phyloP scores from a whole-genome alignment of 2,113 vertebrate species.

The Rhabdornis inornatus region DNA sequence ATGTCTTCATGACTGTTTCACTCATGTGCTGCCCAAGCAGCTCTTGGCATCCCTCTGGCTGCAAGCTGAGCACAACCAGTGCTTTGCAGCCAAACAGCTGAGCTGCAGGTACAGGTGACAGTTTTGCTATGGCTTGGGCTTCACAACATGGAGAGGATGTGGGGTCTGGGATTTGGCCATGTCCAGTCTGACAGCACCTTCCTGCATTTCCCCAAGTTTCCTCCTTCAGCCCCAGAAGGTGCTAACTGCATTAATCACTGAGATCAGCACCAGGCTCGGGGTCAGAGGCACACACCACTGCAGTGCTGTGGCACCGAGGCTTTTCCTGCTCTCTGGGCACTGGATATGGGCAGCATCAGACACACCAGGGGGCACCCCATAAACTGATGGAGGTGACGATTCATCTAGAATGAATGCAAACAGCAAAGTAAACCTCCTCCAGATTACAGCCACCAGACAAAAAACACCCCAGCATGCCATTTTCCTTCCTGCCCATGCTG shows the following conservation, averaged over 20 bases:
- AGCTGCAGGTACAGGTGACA: accelerated
- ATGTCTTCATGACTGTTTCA: not conserved
- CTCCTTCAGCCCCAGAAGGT: not conserved
- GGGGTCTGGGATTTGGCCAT: not conserved
- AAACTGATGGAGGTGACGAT: not conserved
- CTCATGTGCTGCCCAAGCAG: not conserved
- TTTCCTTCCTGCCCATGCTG: not conserved
- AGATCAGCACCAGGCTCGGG: too few relatives aligned
- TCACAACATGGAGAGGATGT: accelerated
- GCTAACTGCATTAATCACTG: not conserved
- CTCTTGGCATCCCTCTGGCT: not conserved
- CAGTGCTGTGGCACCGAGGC: not conserved
- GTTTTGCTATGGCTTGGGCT: accelerated
- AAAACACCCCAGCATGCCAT: not conserved
- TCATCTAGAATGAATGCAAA: not conserved
- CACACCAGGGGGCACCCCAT: accelerated
- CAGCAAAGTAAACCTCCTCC: not conserved
- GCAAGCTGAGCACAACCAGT: not conserved
- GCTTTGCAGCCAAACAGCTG: not conserved
- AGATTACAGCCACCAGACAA: accelerated
- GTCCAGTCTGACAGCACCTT: not conserved
- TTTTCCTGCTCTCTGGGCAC: not conserved
- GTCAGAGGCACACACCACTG: not conserved
- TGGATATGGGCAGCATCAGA: not conserved
- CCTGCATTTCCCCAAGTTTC: accelerated